Base-by-base conservation (phyloP, 2,797 vertebrate species). In the Triplophysa bombifrons region DNA sequence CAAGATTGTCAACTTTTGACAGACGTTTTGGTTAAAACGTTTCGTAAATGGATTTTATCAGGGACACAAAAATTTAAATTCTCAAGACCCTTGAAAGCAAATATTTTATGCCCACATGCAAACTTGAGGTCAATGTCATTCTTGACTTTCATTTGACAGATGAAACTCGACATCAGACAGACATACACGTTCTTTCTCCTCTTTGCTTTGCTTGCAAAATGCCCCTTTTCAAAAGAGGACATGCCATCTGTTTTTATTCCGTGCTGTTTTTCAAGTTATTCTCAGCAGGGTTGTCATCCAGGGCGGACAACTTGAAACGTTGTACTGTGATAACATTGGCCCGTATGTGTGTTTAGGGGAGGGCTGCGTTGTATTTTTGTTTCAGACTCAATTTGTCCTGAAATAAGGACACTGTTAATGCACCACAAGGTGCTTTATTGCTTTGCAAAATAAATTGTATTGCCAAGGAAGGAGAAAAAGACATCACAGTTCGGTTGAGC, bases 401-500 rank as follows among this genome's bases (percentile, higher is more conserved):
- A 58, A 68, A 76, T 60, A 48, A 60, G 44, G 6, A 13, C 74
- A 44, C 9, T 55, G 73, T 55, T 55, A 55, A 20, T 64, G 4
- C 53, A 50, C 10, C 46, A 30, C 20, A 34, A 63, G 16, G 74
- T 69, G 74, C 20, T 60, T 68, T 19, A 60, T 30, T 46, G 22
- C 12, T 77, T 61, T 38, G 25, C 25, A 17, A 69, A 77, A 48
- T 48, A 68, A 77, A 48, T 48, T 3, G 34, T 61, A 14, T 22
- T 10, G 25, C 55, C 6, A 58, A 8, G 2, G 20, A 67, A 9
- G 25, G 19, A 48, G 14, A 50, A 70, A 74, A 27, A 61, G 46
- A 1, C 76, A 70, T 69, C 76, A 64, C 11, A 72, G 10, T 79
- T 65, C 55, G 34, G 27, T 41, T 22, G 58, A 51, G 76, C 53